Percentiles rank a stretch among this genome's conserved stretches.
phyloP scores from a whole-genome alignment of 2,113 vertebrate genomes.

The Atherinomorus stipes region DNA sequence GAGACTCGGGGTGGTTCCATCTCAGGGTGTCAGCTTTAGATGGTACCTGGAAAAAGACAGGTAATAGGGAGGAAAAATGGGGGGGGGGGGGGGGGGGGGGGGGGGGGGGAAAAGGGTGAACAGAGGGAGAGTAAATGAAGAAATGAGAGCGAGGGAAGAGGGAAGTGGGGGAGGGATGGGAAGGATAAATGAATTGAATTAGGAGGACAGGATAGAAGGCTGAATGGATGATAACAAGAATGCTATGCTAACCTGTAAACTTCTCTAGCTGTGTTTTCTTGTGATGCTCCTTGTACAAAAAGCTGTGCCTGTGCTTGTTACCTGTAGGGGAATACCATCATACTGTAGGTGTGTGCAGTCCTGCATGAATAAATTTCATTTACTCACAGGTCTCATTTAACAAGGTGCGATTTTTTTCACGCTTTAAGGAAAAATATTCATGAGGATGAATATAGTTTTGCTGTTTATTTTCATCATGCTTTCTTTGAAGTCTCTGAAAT shows the following conservation, averaged over 20 bases:
- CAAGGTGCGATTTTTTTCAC: neutral
- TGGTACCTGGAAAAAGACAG: too few species aligned
- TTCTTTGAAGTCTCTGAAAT: neutral
- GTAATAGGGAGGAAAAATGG: too few species aligned
- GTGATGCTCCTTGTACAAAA: neutral
- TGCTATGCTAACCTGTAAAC: neutral
- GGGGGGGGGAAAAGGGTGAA: too few species aligned
- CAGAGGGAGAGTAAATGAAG: too few species aligned
- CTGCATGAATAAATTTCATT: constrained; percentile 6
- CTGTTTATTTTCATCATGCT: neutral
- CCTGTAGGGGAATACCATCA: neutral
- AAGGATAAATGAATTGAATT: too few species aligned
- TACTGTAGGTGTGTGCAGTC: fast-evolving
- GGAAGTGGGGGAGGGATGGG: too few species aligned
- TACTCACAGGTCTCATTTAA: neutral
- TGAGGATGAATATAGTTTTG: neutral
- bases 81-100: too few species aligned
- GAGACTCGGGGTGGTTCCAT: too few species aligned
- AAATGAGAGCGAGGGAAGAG: too few species aligned
- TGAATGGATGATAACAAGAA: too few species aligned
- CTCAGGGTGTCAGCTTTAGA: too few species aligned
- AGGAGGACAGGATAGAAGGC: too few species aligned
- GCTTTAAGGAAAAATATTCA: neutral
- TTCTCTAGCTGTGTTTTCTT: neutral
- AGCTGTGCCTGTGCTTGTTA: neutral